Base-by-base conservation (phyloP, 1,140 invertebrate species). In the Neodiprion virginianus region DNA sequence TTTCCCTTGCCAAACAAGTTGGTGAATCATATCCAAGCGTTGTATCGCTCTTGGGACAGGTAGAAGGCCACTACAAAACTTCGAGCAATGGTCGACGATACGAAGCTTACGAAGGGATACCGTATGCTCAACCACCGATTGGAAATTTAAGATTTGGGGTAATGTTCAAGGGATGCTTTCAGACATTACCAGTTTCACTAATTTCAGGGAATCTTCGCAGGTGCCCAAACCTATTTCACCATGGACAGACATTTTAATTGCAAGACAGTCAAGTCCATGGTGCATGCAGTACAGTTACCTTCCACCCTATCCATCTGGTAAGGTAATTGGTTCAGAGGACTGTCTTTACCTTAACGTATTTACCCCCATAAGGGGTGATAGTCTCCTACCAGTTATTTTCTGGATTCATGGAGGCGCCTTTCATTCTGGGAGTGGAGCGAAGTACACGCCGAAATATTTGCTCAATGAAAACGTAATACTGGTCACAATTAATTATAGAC, bases 321-420 rank as follows among this genome's bases (percentile, higher is more conserved):
- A 10, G 50, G 50, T 53, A n/a, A 53, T 53, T 10, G 50, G 50
- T 11, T 10, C 1, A 53, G 92, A 93, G 89, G 94, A 96, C 82
- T 96, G 95, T 81, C 89, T 96, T n/a, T 92, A 93, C 81, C 87
- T 96, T 14, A 95, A 95, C 83, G 91, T 96, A 10, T 94, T 93
- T 81, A 92, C 93, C 49, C 93, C 93, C 71, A 73, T 74, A 80
- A 80, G 78, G 61, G 50, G 74, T 69, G 50, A 53, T 11, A 53
- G 50, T n/a, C 50, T 53, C 10, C 50, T 53, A 11, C 50, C 50
- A 14, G 50, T 53, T 53, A 53, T 53, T 11, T 53, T 53, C 50
- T 53, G 10, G 10, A 53, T 53, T 11, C 50, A 53, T n/a, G 50
- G n/a, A 10, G 50, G 50, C 1, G 10, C n/a, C 50, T 53, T 53